phyloP scores from a whole-genome alignment of 30 jellyfish, hydroid and myxozoan genomes.

The Chironex yamaguchii region DNA sequence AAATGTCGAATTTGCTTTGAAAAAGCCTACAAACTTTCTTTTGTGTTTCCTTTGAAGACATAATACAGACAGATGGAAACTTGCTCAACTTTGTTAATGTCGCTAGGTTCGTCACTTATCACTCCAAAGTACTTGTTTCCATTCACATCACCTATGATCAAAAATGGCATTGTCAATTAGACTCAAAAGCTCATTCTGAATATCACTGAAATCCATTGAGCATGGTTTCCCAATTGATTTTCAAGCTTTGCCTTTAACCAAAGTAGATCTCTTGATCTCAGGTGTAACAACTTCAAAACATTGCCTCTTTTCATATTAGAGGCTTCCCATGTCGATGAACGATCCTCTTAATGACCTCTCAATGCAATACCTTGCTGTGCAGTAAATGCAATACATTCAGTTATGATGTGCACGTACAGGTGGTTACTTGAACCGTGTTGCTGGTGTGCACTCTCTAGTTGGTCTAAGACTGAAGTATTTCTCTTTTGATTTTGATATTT shows the following conservation, averaged over 20 bases:
- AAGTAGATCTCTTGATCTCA: conserved; percentile 52
- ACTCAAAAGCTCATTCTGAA: conserved; percentile 53
- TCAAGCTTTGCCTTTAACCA: conserved; percentile 57
- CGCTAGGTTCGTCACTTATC: conserved; percentile 32
- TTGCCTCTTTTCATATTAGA: conserved; percentile 60
- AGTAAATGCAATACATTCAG: conserved; percentile 23
- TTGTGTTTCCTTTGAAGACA: conserved; percentile 23
- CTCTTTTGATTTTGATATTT: too few species aligned
- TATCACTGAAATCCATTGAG: conserved; percentile 56
- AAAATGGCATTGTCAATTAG: conserved; percentile 26
- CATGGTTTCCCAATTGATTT: conserved; percentile 32
- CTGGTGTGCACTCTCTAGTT: conserved; percentile 29
- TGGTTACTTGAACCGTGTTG: conserved; percentile 22
- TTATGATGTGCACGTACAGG: conserved; percentile 25
- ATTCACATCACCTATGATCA: conserved; percentile 14
- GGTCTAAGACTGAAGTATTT: conserved; percentile 23
- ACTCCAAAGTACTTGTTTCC: background rate
- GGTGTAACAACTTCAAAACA: conserved; percentile 40
- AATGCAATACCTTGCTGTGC: conserved; percentile 53
- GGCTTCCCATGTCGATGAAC: conserved; percentile 8
- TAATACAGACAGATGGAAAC: conserved; percentile 37
- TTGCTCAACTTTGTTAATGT: conserved; percentile 47
- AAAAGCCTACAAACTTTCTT: conserved; percentile 41
- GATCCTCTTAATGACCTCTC: conserved; percentile 28
- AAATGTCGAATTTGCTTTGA: conserved; percentile 1